phyloP scores from a whole-genome alignment of 1,140 invertebrate species.

The Sinonovacula constricta region DNA sequence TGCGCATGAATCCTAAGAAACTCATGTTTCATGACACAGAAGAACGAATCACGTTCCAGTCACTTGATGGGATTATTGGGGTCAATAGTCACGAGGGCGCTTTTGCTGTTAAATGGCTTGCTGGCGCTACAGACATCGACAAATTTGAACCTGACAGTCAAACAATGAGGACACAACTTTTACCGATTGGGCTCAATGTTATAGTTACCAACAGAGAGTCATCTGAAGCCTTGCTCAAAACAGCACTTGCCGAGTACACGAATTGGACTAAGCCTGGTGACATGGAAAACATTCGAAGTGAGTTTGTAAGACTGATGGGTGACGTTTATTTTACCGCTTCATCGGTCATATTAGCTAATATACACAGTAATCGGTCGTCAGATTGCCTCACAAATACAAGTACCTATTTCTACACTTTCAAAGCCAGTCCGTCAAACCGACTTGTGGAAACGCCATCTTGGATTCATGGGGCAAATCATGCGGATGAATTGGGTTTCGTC shows the following conservation, averaged over 20 bases:
- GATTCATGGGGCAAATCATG: constrained; percentile 30
- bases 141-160: neutral
- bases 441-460: constrained; percentile 10
- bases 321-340: neutral
- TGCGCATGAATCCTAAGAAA: constrained; percentile 14
- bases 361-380: constrained; percentile 10
- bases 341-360: neutral
- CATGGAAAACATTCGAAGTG: neutral
- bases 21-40: neutral
- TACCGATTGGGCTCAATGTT: neutral
- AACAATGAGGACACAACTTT: neutral
- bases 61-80: constrained; percentile 43
- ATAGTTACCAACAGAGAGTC: neutral
- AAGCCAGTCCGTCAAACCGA: neutral
- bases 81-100: constrained; percentile 22
- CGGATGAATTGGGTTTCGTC: constrained; percentile 23
- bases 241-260: constrained; percentile 11
- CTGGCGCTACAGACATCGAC: neutral
- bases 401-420: constrained; percentile 11
- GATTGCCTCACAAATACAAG: neutral
- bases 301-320: neutral
- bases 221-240: neutral
- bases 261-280: constrained; percentile 18
- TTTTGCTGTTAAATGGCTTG: neutral
- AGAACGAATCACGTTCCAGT: constrained; percentile 5